Base-by-base conservation (phyloP, 2,888 invertebrate genomes). In the Andrena camellia region DNA sequence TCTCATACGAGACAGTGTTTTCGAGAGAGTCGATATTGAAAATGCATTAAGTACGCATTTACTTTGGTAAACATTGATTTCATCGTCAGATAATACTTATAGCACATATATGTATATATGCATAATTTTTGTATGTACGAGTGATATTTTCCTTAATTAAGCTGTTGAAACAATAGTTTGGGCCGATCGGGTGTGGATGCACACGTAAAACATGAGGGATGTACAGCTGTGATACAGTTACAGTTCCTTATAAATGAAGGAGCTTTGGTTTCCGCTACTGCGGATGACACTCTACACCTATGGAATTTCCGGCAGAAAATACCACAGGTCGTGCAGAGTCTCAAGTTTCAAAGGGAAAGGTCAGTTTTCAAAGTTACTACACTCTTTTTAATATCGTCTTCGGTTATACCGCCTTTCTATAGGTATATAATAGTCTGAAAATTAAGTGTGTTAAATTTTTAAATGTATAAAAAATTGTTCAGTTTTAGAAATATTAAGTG, bases 191-290 rank as follows among this genome's bases (percentile, higher is more conserved):
- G 99, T 48, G 99, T 99, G 83, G 99, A 99, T 95, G 97, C 98
- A 81, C 98, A 98, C 95, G 97, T 98, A 81, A 96, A 97, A 83
- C 99, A 99, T 95, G 98, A 98, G 92, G 94, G 94, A 72, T 95
- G 96, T 84, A 96, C 96, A 88, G 97, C 98, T 69, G 98, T 99
- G 83, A 96, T 98, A 89, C 98, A 99, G 95, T 96, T 98, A 90
- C 96, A 97, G 94, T 99, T 99, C 95, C 96, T 99, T 90, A 96
- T 99, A 93, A 99, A 99, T 95, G 99, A 99, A 95, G 99, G 99
- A 76, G 98, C 98, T 78, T 96, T 99, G 88, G 97, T 99, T 90
- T 98, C 99, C 69, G 98, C 98, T 90, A 99, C 99, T 86, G 97
- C 98, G 13, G 99, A 99, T 95, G 99, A 99, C 95, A 97, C 97